Conservation (phyloP, 2,113 vertebrate species). For the Rhadina sibilatrix region DNA sequence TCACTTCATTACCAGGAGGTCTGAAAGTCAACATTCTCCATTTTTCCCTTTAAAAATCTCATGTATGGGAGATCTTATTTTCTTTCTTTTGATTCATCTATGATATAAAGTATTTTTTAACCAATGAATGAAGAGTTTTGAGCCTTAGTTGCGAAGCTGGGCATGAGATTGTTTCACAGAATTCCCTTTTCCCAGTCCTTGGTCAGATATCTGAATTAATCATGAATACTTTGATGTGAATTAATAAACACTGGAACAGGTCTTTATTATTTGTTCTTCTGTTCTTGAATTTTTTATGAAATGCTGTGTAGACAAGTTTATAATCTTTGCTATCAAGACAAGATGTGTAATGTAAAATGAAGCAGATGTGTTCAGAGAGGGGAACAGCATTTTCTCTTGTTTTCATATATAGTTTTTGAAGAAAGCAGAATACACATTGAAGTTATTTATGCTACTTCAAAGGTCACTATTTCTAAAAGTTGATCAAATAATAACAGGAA, state of each 20-base stretch:
- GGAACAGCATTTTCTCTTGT: not conserved
- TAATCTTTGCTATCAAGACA: not conserved
- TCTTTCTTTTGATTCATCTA: not conserved
- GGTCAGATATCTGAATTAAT: slow-evolving; percentile 37
- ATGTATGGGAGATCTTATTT: not conserved
- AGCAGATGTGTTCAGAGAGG: not conserved
- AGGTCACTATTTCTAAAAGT: not conserved
- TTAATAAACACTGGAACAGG: not conserved
- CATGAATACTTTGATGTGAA: slow-evolving; percentile 3
- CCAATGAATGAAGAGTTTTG: not conserved
- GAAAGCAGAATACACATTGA: not conserved
- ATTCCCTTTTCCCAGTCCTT: not conserved
- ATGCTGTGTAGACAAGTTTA: slow-evolving; percentile 18
- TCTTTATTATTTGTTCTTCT: slow-evolving; percentile 29
- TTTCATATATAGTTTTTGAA: not conserved
- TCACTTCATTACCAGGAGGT: not conserved
- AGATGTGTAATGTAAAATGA: slow-evolving; percentile 1
- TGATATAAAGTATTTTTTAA: not conserved
- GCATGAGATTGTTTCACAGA: not conserved
- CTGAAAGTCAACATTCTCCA: not conserved
- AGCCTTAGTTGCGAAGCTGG: not conserved
- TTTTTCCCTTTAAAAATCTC: not conserved
- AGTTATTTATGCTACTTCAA: not conserved
- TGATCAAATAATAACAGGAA: not conserved
- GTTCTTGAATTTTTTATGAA: slow-evolving; percentile 54